Base-by-base conservation (phyloP, 1,140 invertebrate species). In the Cydia strobilella region DNA sequence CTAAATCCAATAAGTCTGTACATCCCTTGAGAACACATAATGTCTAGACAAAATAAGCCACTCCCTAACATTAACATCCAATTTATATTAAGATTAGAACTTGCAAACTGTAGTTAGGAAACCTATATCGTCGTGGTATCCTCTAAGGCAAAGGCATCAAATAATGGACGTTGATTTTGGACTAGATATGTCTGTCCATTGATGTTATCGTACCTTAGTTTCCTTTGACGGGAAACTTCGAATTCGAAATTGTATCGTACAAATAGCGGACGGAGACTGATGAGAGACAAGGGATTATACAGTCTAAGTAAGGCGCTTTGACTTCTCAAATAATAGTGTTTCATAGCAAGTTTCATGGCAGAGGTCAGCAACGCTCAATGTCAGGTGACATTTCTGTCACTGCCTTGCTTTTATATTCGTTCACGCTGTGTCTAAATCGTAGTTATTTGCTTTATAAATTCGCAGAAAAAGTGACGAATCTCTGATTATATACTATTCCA, bases 81-180 rank as follows among this genome's bases (percentile, higher is more conserved):
- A 59, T 59, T 20, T 54, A 54, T 18, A 59, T 59, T 59, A 59
- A 59, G 20, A 59, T 59, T 59, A 59, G 54, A 23, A 23, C 54
- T 59, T 59, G 54, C 10, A 23, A 59, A 59, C 54, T 54, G 51
- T 54, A 54, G 51, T 18, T 20, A 23, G 9, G 54, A 3, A 23
- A 59, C 54, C 51, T 54, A 15, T 18, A 59, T 59, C 48, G 18
- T 59, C n/a, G 54, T 10, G 42, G 10, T 51, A 51, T 18, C 48
- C 48, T 18, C 48, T 18, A 12, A 51, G 48, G 48, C 7, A 51
- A 51, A 51, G 48, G 48, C 15, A 51, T 51, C 48, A 51, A 51
- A 51, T 51, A 51, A 48, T 48, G 45, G n/a, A 51, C 15, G 48
- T 51, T 51, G 48, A 51, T 51, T 51, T 12, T 18, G 48, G 48